Conservation (phyloP, 2,888 invertebrate species). For the Branchipolynoe longqiensis region DNA sequence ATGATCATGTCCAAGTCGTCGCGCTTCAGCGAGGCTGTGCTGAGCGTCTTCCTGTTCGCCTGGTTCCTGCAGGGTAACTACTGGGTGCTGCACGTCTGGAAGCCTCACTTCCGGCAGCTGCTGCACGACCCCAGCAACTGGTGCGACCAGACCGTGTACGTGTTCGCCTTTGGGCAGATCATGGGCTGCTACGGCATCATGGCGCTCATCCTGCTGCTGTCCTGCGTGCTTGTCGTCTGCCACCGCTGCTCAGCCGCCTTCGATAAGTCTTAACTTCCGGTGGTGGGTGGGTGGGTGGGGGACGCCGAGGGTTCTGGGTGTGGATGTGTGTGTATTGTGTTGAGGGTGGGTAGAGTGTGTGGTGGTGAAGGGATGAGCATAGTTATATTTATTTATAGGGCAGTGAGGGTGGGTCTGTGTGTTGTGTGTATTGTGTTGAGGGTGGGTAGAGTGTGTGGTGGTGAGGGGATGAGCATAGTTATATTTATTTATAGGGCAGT, state of each 20-base stretch:
- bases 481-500: neutral
- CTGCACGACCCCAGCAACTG: slow-evolving; percentile 90
- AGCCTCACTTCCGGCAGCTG: slow-evolving; percentile 88
- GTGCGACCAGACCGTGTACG: slow-evolving; percentile 90
- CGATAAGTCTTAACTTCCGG: slow-evolving; percentile 39
- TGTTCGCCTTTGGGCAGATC: slow-evolving; percentile 89
- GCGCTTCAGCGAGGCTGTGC: slow-evolving; percentile 86
- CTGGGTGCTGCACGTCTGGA: slow-evolving; percentile 90
- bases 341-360: too few species aligned
- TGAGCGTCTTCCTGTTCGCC: slow-evolving; percentile 87
- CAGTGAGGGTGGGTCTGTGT: neutral
- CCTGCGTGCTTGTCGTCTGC: slow-evolving; percentile 69
- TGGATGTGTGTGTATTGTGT: neutral
- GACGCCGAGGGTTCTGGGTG: neutral
- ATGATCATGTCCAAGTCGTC: slow-evolving; percentile 84
- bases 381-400: neutral
- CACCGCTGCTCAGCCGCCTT: slow-evolving; percentile 65
- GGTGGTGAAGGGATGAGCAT: neutral
- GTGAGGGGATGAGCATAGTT: neutral
- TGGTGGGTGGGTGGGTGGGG: neutral
- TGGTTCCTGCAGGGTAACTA: slow-evolving; percentile 91
- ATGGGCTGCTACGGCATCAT: slow-evolving; percentile 87
- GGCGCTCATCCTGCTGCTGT: slow-evolving; percentile 68
- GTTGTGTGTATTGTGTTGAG: neutral
- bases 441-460: too few species aligned